Evolutionary conservation across 2,888 invertebrate genomes (phyloP).

Genomic region (Lasius fuliginosus): DNA sequence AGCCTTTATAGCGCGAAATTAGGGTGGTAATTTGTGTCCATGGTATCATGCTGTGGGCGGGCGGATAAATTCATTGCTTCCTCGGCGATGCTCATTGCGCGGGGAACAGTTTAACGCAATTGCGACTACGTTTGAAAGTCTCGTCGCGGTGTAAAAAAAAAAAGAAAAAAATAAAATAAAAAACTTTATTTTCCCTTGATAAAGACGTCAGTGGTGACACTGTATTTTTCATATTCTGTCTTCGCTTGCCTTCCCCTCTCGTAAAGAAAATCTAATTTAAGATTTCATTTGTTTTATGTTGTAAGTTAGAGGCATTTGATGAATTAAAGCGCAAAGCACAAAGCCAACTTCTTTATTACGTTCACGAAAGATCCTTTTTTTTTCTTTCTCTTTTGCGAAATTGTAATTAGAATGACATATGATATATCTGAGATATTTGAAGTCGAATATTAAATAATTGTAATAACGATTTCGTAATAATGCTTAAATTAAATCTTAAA

Average conservation of each 20-base stretch:
- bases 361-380: not conserved
- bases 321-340: not conserved
- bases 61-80: conserved; percentile 22
- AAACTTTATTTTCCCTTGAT: conserved; percentile 12
- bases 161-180: not conserved
- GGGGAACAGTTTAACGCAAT: conserved; percentile 34
- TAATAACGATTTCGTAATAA: not conserved
- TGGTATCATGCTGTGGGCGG: conserved; percentile 5
- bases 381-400: not conserved
- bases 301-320: not conserved
- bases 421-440: not conserved
- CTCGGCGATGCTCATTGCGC: not conserved
- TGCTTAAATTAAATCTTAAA: not conserved
- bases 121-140: conserved; percentile 22
- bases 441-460: not conserved
- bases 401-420: not conserved
- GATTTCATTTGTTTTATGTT: conserved; percentile 17
- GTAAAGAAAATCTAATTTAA: conserved; percentile 30
- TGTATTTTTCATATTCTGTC: not conserved
- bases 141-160: not conserved
- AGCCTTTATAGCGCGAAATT: conserved; percentile 39
- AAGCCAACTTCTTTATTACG: conserved; percentile 7
- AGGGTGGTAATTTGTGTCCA: conserved; percentile 43
- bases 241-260: not conserved
- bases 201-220: not conserved